phyloP scores from a whole-genome alignment of 1,140 invertebrate genomes.

The Onthophagus taurus region DNA sequence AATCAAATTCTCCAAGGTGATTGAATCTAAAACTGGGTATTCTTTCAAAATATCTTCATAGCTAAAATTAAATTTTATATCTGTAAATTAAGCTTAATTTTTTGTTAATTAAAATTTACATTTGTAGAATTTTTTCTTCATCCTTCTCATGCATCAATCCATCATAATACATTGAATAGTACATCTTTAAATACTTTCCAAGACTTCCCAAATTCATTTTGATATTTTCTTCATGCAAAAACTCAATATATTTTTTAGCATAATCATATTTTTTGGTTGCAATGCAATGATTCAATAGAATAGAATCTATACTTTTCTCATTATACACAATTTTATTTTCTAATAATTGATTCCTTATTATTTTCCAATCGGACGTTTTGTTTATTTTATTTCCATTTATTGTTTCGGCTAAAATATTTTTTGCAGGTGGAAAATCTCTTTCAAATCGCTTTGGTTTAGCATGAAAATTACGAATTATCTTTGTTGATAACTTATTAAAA shows the following conservation, averaged over 20 bases:
- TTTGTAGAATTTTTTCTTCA: constrained; percentile 6
- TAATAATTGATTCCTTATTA: constrained; percentile 21
- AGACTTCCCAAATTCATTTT: constrained; percentile 44
- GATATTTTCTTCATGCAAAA: constrained; percentile 40
- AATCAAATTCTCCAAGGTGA: constrained; percentile 48
- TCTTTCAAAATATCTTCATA: constrained; percentile 41
- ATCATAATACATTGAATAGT: constrained; percentile 26
- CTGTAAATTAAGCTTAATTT: not conserved
- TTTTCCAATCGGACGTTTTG: too few relatives aligned
- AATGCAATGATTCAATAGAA: constrained; percentile 44
- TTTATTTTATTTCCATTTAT: too few relatives aligned
- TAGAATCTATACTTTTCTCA: constrained; percentile 47
- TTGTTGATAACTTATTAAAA: too few relatives aligned
- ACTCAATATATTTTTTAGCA: constrained; percentile 47
- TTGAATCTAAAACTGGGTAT: constrained; percentile 44
- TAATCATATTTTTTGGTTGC: constrained; percentile 36
- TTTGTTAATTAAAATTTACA: constrained; percentile 5
- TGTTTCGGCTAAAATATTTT: too few relatives aligned
- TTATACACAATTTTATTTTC: too few relatives aligned
- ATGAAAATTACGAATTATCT: too few relatives aligned
- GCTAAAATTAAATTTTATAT: constrained; percentile 16
- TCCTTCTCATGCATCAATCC: not conserved
- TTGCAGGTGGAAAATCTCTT: too few relatives aligned
- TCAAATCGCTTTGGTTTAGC: too few relatives aligned
- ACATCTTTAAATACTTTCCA: constrained; percentile 45